Conservation (phyloP, 1,140 invertebrate species). For the Drosophila punjabiensis region DNA sequence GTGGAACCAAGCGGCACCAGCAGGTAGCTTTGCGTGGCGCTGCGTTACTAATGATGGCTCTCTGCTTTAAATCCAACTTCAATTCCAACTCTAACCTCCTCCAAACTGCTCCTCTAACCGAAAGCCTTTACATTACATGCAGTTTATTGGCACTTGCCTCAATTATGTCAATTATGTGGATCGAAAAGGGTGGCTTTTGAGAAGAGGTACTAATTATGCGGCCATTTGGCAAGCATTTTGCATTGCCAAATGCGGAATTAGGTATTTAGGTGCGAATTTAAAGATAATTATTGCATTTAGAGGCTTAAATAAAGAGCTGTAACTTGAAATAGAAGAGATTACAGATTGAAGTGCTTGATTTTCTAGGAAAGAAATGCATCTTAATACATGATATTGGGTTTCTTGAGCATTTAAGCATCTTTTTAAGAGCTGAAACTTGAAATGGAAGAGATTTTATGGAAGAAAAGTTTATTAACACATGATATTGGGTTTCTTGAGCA, state of each 20-base stretch:
- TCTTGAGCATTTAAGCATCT: too few species aligned
- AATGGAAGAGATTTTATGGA: too few species aligned
- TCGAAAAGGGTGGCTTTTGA: background rate
- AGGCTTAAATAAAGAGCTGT: background rate
- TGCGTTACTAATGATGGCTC: constrained; percentile 73
- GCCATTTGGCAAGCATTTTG: constrained; percentile 43
- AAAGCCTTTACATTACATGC: constrained; percentile 54
- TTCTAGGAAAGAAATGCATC: background rate
- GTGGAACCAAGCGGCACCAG: constrained; percentile 75
- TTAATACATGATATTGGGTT: background rate
- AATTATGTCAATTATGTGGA: constrained; percentile 68
- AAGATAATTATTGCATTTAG: background rate
- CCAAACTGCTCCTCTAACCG: background rate
- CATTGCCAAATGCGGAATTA: constrained; percentile 45
- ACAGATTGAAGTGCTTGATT: background rate
- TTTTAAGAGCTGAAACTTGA: too few species aligned
- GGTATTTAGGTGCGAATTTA: constrained; percentile 20
- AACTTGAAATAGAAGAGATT: background rate
- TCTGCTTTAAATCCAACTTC: constrained; percentile 4
- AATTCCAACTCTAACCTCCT: background rate
- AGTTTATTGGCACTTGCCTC: constrained; percentile 74
- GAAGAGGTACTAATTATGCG: constrained; percentile 35
- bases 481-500: too few species aligned
- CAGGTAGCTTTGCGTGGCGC: constrained; percentile 39
- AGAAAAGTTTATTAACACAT: too few species aligned